Evolutionary conservation across 2,797 vertebrate species (phyloP), one percentile per base, ranked within the genome.

Genomic region (Triplophysa bombifrons): DNA sequence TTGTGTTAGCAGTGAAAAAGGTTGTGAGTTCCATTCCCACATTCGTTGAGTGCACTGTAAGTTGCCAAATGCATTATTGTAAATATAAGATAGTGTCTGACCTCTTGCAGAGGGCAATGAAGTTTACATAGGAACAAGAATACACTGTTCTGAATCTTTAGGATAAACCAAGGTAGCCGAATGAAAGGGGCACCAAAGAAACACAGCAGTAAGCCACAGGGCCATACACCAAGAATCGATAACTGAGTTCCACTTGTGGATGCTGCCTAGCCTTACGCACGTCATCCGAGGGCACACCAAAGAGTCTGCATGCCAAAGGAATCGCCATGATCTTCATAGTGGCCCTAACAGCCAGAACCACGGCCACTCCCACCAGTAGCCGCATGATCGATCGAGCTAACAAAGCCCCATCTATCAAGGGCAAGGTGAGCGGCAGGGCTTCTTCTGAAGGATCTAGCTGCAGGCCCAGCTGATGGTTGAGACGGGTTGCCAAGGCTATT

Each of bases 141-240:
- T 38, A 11, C 13, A 27, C 67, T 51, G 41, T 48, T 16, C 30
- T 11, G 12, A 72, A 41, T 91, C 79, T 89, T 95, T 93, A 98
- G 82, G 93, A 95, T 4, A 99, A 91, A 76, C 94, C 92, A 22
- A 97, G 87, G 80, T 92, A 88, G 46, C 78, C 88, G 83, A 98
- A 98, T 72, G 97, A 65, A 58, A 93, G 90, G 73, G 98, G 98
- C 84, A 96, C 92, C 72, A 98, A 55, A 75, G 90, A 95, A 51
- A 94, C 92, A 75, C 96, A 96, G 76, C 92, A 93, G 87, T 98
- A 99, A 1, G 96, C 97, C n/a, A 99, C 93, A 25, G 89, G 94
- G 44, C 96, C 96, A 0, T 99, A 99, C 0, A 98, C 98, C 0
- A 97, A 89, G 72, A 98, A 99, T 69, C 97, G 95, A 81, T 99